Evolutionary conservation across 2,888 invertebrate species (phyloP), one percentile per base, ranked within the genome.

Genomic region (Polietes domitor): DNA sequence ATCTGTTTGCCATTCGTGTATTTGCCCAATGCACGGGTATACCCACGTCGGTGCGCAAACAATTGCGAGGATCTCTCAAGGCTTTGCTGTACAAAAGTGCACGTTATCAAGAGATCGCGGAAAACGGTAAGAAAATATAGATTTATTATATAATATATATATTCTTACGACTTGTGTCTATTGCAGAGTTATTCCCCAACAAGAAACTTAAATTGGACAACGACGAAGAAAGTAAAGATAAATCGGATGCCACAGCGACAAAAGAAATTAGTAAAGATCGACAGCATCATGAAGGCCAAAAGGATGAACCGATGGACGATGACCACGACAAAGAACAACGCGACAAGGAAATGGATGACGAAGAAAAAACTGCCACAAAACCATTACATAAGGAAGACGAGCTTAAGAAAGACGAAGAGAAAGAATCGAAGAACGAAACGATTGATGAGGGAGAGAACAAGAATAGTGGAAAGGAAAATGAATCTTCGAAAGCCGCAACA

Each of bases 1-100:
- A 92, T 88, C 89, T 92, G 50, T 91, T 92, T 88, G 92, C 92
- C 75, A 91, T 92, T 65, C 90, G 92, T n/a, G 90, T 92, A 26
- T 91, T 92, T 87, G 92, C 92, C 74, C 91, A 92, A 86, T 89
- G 92, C 24, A 91, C 91, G 68, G 92, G 92, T 65, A 90, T 92
- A 77, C 92, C 92, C 15, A 82, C 89, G 70, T 90, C 92, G 41
- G 92, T 92, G 73, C 91, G 92, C 26, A 91, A 91, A 82, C 92
- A 92, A 86, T 86, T 92, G 68, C 89, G 91, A 68, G 89, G 90
- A 24, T 92, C 92, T 19, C 86, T 92, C 0, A 89, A 91, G 78
- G 90, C 91, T 47, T 87, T 92, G 63, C 88, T 92, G 5, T 88
- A 88, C 61, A 92, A 92, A 82, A 91, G 90, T 85, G 89, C 90